Evolutionary conservation across 2,888 invertebrate species (phyloP).

Genomic region (Andrena bucephala): DNA sequence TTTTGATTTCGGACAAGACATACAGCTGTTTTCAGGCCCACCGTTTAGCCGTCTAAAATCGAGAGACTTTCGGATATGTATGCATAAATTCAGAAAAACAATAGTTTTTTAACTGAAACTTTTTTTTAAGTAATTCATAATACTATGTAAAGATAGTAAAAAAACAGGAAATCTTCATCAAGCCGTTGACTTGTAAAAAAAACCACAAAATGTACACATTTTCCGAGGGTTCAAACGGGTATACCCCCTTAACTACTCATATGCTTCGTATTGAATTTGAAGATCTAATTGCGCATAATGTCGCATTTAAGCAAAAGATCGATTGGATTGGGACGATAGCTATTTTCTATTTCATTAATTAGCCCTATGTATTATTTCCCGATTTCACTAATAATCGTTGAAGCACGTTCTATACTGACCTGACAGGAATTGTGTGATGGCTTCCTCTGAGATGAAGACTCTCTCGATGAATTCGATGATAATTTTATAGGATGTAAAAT

Average conservation of each 20-base stretch:
- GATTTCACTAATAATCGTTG: not conserved
- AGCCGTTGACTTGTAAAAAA: no score
- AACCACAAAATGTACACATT: no score
- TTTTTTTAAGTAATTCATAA: no score
- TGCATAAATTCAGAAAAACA: no score
- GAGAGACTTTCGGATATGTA: no score
- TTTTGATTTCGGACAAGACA: no score
- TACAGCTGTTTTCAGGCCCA: no score
- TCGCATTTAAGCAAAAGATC: not conserved
- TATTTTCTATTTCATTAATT: conserved; percentile 19
- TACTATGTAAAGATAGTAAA: no score
- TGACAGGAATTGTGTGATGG: conserved; percentile 87
- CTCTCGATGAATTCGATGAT: conserved; percentile 86
- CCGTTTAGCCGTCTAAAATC: no score
- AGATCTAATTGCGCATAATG: conserved; percentile 1
- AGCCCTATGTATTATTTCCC: not conserved
- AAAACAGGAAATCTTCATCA: no score
- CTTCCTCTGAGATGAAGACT: conserved; percentile 86
- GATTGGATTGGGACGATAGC: not conserved
- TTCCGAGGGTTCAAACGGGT: no score
- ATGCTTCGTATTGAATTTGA: conserved; percentile 8
- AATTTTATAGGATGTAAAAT: conserved; percentile 87
- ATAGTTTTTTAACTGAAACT: no score
- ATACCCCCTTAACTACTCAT: not conserved
- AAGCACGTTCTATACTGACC: conserved; percentile 74